Percentiles rank a stretch among this genome's conserved stretches.
Evolutionary conservation across 1,140 invertebrate genomes (phyloP).

Genomic region (Polyergus mexicanus): DNA sequence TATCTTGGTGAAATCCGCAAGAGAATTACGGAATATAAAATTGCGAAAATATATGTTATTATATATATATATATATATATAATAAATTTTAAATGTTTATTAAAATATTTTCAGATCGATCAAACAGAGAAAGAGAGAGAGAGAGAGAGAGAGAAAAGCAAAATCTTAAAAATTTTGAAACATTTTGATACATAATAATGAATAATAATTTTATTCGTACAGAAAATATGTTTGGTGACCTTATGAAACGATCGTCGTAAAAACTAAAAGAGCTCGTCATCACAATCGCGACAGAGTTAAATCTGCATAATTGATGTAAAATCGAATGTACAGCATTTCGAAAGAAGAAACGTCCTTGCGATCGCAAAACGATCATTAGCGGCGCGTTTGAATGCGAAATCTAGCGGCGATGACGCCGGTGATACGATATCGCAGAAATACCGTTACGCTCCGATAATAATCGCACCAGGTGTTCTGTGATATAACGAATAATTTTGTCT

Average conservation of each 20-base stretch:
- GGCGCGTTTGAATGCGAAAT: constrained; percentile 46
- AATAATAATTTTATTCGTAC: neutral
- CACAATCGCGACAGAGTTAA: neutral
- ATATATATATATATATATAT: no score
- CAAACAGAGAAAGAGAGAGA: neutral
- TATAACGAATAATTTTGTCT: constrained; percentile 31
- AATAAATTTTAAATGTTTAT: neutral
- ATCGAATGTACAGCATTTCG: neutral
- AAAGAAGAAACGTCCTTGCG: constrained; percentile 36
- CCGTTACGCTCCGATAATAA: constrained; percentile 57
- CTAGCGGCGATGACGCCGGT: neutral
- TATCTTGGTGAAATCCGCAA: no score
- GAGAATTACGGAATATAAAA: neutral
- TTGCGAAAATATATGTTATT: neutral
- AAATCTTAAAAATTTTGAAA: neutral
- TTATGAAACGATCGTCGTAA: neutral
- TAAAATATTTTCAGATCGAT: neutral
- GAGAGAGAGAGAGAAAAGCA: no score
- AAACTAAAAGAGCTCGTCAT: neutral
- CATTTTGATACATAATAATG: no score
- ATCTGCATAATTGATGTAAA: constrained; percentile 36
- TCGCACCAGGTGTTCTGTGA: constrained; percentile 42
- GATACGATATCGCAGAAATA: constrained; percentile 39
- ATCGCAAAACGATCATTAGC: constrained; percentile 44
- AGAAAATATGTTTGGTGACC: neutral